Evolutionary conservation across 2,888 invertebrate species (phyloP).

Genomic region (Ceriagrion tenellum): DNA sequence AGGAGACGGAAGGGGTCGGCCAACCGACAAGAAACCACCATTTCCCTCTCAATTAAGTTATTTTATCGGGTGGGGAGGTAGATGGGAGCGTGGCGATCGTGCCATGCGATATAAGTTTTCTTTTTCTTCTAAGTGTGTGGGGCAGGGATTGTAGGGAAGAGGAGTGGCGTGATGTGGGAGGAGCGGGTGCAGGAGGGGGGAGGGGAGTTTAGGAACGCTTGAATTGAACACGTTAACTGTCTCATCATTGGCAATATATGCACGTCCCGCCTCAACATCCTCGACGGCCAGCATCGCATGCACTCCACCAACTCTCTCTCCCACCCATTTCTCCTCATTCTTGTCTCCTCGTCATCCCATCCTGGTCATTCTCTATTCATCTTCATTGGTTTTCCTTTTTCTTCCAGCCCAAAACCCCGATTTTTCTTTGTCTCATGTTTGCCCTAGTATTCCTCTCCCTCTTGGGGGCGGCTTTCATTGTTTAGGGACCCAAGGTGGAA

Average conservation of each 20-base stretch:
- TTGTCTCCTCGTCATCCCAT: neutral
- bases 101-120: neutral
- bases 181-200: too few species aligned
- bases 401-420: too few species aligned
- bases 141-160: too few species aligned
- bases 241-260: neutral
- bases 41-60: slow-evolving; percentile 62
- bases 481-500: too few species aligned
- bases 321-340: neutral
- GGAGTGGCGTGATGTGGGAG: too few species aligned
- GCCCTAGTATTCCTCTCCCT: too few species aligned
- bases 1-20: neutral
- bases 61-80: slow-evolving; percentile 15
- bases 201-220: neutral
- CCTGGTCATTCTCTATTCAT: neutral
- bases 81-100: slow-evolving; percentile 9
- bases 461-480: too few species aligned
- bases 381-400: too few species aligned
- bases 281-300: neutral
- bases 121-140: neutral
- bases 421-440: too few species aligned
- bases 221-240: neutral
- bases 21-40: slow-evolving; percentile 37
- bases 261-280: neutral
- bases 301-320: neutral